Percentiles rank a stretch among this genome's conserved stretches.
Evolutionary conservation across 2,113 vertebrate genomes (phyloP).

Genomic region (Pteropus alecto): DNA sequence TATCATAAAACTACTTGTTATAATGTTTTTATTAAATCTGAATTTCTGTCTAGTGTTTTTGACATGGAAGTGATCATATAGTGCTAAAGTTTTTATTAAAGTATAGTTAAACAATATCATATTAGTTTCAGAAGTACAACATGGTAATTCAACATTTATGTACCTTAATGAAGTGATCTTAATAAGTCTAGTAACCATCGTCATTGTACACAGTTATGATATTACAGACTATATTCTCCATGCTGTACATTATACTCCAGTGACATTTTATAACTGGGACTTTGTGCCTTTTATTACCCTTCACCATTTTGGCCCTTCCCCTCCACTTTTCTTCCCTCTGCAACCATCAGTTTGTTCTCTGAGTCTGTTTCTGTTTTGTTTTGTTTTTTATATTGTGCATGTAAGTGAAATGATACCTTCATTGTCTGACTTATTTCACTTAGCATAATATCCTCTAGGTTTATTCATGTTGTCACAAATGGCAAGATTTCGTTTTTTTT

Average conservation of each 20-base stretch:
- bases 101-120: not conserved
- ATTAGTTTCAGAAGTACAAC: not conserved
- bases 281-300: not conserved
- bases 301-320: not conserved
- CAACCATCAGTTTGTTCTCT: not conserved
- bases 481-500: not conserved
- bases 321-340: not conserved
- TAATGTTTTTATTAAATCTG: constrained; percentile 26
- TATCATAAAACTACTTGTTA: constrained; percentile 46
- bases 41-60: constrained; percentile 19
- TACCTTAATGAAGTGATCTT: not conserved
- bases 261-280: not conserved
- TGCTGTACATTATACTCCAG: not conserved
- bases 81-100: not conserved
- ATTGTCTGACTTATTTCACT: not conserved
- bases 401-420: not conserved
- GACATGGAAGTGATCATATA: not conserved
- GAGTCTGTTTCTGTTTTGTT: not conserved
- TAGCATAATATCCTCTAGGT: not conserved
- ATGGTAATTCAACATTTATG: not conserved
- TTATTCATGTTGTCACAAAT: not conserved
- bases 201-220: not conserved
- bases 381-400: not conserved
- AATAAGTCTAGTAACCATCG: not conserved
- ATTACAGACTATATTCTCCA: not conserved